Conservation (phyloP, 2,888 invertebrate genomes). For the Cataglyphis cursor region DNA sequence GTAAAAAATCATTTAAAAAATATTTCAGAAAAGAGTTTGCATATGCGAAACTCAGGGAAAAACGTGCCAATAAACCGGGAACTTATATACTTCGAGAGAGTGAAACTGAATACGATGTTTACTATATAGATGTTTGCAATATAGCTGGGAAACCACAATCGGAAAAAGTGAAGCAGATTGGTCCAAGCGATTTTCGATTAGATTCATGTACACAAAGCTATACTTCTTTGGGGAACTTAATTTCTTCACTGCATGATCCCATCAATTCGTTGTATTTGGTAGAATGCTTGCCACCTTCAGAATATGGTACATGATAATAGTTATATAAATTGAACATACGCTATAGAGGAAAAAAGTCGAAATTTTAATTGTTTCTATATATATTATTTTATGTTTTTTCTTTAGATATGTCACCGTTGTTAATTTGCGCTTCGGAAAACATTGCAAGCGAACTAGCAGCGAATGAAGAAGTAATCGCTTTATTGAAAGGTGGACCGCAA, state of each 20-base stretch:
- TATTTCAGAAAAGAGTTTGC: conserved; percentile 93
- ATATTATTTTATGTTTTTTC: conserved; percentile 82
- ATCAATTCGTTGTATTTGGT: conserved; percentile 89
- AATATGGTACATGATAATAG: conserved; percentile 90
- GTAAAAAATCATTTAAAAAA: not conserved
- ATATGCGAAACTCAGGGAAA: conserved; percentile 93
- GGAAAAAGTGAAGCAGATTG: conserved; percentile 86
- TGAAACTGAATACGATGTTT: conserved; percentile 92
- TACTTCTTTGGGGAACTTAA: conserved; percentile 89
- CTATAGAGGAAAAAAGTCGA: not conserved
- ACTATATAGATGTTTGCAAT: conserved; percentile 93
- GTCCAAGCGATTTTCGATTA: conserved; percentile 88
- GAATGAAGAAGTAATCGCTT: conserved; percentile 87
- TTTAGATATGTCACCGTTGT: conserved; percentile 91
- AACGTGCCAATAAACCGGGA: conserved; percentile 91
- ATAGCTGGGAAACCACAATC: conserved; percentile 87
- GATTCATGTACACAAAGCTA: conserved; percentile 87
- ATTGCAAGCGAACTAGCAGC: conserved; percentile 88
- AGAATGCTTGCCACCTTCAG: conserved; percentile 94
- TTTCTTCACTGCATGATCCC: conserved; percentile 89
- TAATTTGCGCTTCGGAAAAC: conserved; percentile 90
- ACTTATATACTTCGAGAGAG: conserved; percentile 94
- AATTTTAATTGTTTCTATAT: conserved; percentile 16
- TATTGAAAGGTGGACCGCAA: conserved; percentile 88
- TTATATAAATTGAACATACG: not conserved